Conservation (phyloP, 2,113 vertebrate species). For the Saccopteryx leptura region DNA sequence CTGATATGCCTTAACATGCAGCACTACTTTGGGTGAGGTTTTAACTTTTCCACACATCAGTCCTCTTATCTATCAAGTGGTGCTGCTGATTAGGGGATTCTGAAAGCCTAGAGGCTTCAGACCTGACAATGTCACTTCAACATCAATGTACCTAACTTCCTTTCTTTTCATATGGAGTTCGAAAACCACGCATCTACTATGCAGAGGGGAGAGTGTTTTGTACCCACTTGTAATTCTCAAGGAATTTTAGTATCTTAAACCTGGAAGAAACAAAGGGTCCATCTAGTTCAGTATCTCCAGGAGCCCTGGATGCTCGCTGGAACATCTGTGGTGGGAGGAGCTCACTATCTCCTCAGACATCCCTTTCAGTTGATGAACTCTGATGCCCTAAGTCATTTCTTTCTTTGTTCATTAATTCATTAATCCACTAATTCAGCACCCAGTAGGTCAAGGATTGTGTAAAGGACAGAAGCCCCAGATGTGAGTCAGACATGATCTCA, state of each 20-base stretch:
- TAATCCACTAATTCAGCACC: neutral
- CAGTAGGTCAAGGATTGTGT: neutral
- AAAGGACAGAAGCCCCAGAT: neutral
- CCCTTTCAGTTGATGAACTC: neutral
- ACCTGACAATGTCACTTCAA: neutral
- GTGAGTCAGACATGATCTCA: neutral
- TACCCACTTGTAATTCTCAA: neutral
- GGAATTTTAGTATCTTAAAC: constrained; percentile 11
- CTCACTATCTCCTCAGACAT: neutral
- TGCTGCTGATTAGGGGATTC: neutral
- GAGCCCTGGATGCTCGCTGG: neutral
- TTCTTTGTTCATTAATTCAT: neutral
- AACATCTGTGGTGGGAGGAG: neutral
- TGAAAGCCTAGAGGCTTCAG: neutral
- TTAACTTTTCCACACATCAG: neutral
- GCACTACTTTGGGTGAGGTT: neutral
- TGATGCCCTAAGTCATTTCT: neutral
- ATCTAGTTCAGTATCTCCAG: neutral
- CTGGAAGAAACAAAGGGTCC: neutral
- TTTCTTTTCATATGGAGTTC: constrained; percentile 34
- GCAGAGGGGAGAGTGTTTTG: neutral
- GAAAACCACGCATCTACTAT: neutral
- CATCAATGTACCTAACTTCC: constrained; percentile 12
- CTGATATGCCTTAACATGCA: neutral
- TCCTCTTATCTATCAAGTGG: neutral